These are phyloP conservation scores for Pelmatolapia mariae DNA, from an alignment of 2,113 vertebrate species.

Conservation along the genomic window DNA sequence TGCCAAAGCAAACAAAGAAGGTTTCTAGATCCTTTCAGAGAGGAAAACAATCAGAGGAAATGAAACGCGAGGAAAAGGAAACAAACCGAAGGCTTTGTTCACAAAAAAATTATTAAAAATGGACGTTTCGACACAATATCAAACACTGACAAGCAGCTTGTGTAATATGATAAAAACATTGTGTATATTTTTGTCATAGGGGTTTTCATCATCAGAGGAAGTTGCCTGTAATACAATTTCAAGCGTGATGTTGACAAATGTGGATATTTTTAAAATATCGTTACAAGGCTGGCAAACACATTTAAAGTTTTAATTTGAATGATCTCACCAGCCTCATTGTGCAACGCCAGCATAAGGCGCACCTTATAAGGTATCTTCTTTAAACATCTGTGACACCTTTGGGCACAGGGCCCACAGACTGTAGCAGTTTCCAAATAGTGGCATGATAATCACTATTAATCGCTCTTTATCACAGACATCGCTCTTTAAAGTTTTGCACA, in stretches of 20 bases:
- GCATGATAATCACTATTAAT: background rate
- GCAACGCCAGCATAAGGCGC: background rate
- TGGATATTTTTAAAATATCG: background rate
- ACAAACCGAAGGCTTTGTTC: background rate
- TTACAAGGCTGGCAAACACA: background rate
- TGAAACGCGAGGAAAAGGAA: background rate
- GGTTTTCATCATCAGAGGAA: background rate
- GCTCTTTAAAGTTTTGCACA: background rate
- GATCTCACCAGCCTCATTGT: background rate
- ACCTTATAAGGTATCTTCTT: background rate
- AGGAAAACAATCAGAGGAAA: background rate
- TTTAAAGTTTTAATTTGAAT: background rate
- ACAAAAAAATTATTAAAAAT: background rate
- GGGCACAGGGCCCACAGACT: background rate
- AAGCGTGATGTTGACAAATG: background rate
- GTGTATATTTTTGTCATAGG: background rate
- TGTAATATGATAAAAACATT: background rate
- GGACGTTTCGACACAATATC: background rate
- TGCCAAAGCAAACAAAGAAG: background rate
- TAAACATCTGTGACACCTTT: background rate
- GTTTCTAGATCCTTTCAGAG: background rate
- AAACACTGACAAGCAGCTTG: background rate
- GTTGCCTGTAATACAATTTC: background rate
- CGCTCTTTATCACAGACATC: background rate
- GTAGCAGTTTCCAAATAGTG: background rate